phyloP scores from a whole-genome alignment of 2,797 vertebrate genomes.

The Melanotaenia parkinsoni region DNA sequence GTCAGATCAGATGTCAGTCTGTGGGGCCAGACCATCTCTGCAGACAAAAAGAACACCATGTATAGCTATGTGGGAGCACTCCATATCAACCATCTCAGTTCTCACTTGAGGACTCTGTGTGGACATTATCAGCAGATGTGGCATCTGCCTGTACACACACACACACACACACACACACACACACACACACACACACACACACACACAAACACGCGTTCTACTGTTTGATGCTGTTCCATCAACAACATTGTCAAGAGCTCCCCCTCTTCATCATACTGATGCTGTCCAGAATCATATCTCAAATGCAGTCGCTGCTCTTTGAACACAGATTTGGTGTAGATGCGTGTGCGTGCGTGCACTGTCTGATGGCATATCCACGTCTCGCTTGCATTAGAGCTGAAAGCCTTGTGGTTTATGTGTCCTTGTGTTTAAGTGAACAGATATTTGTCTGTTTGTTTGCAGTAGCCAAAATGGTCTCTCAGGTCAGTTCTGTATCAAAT shows the following conservation, averaged over 20 bases:
- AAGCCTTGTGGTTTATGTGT: conserved; percentile 17
- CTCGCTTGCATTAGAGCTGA: conserved; percentile 22
- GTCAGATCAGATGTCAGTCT: conserved; percentile 56
- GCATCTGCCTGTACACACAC: conserved; percentile 34
- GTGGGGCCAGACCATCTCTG: conserved; percentile 34
- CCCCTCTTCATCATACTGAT: conserved; percentile 55
- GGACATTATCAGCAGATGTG: conserved; percentile 61
- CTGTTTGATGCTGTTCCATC: conserved; percentile 65
- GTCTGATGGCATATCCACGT: conserved; percentile 15
- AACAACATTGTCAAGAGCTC: conserved; percentile 61
- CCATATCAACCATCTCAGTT: conserved; percentile 59
- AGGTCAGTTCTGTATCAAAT: conserved; percentile 45
- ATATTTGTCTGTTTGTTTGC: conserved; percentile 3
- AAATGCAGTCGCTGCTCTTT: conserved; percentile 61
- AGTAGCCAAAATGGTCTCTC: conserved; percentile 20
- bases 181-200: conserved; percentile 2
- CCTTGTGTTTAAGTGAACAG: conserved; percentile 12
- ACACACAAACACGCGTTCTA: conserved; percentile 9
- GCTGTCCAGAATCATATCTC: conserved; percentile 65
- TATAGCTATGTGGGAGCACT: conserved; percentile 53
- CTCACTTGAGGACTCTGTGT: conserved; percentile 31
- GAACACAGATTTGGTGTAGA: conserved; percentile 48
- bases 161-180: too few relatives aligned
- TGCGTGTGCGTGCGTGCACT: neutral
- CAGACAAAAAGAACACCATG: conserved; percentile 49